phyloP scores from a whole-genome alignment of 2,888 invertebrate species.

The Lamproptera curius region DNA sequence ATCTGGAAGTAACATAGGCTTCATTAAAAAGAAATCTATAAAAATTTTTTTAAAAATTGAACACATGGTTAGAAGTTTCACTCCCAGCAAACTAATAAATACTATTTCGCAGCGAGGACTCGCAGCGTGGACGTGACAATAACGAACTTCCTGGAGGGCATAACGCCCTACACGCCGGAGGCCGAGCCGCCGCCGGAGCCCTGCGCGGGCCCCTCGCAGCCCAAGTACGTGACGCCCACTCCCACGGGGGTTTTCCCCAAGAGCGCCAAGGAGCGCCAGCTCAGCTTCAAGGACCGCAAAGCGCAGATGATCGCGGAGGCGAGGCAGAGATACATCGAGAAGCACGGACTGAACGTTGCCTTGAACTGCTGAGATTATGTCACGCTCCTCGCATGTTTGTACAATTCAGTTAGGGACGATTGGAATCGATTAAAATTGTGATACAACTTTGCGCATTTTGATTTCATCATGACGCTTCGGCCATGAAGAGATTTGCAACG shows the following conservation, averaged over 20 bases:
- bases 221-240: constrained; percentile 39
- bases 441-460: constrained; percentile 16
- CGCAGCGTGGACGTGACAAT: constrained; percentile 88
- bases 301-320: constrained; percentile 87
- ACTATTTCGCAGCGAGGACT: constrained; percentile 82
- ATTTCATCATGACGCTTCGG: constrained; percentile 1
- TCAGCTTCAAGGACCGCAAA: constrained; percentile 89
- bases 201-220: constrained; percentile 27
- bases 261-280: constrained; percentile 80
- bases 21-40: too few relatives aligned
- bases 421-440: constrained; percentile 17
- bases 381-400: background rate
- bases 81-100: too few relatives aligned
- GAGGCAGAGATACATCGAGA: constrained; percentile 86
- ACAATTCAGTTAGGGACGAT: background rate
- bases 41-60: too few relatives aligned
- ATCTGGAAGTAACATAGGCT: too few relatives aligned
- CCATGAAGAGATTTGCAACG: too few relatives aligned
- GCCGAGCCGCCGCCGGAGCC: constrained; percentile 25
- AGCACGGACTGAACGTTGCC: constrained; percentile 78
- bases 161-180: constrained; percentile 78
- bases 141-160: constrained; percentile 88
- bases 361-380: constrained; percentile 34
- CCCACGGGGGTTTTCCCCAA: constrained; percentile 71
- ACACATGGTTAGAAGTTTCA: too few relatives aligned